phyloP scores from a whole-genome alignment of 64 coral and sea anemone species.

The Exaiptasia diaphana region DNA sequence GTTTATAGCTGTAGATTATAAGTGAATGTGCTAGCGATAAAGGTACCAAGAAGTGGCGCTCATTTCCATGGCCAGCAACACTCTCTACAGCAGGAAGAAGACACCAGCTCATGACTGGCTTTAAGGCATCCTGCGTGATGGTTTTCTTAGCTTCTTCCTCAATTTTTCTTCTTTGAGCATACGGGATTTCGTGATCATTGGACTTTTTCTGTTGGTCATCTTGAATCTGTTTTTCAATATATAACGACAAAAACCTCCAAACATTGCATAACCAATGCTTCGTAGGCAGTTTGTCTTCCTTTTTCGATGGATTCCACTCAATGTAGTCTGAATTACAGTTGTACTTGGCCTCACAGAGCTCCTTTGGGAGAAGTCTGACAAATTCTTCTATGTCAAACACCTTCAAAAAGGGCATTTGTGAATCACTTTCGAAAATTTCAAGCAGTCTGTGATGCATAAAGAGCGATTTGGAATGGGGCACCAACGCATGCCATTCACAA shows the following conservation, averaged over 20 bases:
- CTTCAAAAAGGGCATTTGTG: background rate
- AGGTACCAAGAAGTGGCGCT: background rate
- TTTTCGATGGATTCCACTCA: background rate
- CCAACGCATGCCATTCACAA: conserved; percentile 6
- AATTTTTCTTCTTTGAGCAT: too few species aligned
- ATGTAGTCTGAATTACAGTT: background rate
- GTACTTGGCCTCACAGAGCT: background rate
- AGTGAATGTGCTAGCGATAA: background rate
- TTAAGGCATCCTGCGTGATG: background rate
- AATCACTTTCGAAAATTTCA: background rate
- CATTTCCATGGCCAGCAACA: background rate
- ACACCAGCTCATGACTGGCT: background rate
- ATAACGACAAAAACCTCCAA: background rate
- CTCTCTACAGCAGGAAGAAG: background rate
- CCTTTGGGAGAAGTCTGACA: background rate
- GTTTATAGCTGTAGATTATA: background rate
- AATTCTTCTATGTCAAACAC: background rate
- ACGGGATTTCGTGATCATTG: too few species aligned
- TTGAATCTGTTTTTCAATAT: background rate
- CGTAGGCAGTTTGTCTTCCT: background rate
- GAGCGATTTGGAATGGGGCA: conserved; percentile 34
- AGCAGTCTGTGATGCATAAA: conserved; percentile 50
- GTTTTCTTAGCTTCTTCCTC: background rate
- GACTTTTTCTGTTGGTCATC: too few species aligned
- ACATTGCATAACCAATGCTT: background rate